Base-by-base conservation (phyloP, 2,113 vertebrate genomes). In the Aplodontia rufa region DNA sequence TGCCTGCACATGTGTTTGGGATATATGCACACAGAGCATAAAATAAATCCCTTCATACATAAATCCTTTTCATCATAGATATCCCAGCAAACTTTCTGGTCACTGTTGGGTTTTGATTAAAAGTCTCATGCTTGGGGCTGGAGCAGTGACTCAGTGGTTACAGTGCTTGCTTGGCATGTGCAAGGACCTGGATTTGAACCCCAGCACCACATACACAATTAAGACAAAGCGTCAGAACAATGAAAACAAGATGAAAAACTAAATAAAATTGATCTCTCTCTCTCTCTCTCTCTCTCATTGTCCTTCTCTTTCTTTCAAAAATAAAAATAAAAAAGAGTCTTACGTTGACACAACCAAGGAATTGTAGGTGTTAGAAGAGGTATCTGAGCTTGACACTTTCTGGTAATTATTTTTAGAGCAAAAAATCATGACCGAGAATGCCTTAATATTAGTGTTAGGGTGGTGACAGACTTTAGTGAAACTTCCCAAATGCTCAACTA, bases 371-470 rank as follows among this genome's bases (percentile, higher is more conserved):
- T 60, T 74, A 14, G n/a, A 26, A 10, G 0, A 47, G 5, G 17
- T 11, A 24, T 16, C 17, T 42, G 19, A 93, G 40, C 24, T 53
- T 40, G 26, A 22, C 4, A 20, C 22, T 74, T 92, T 51, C 19
- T 76, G 42, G 19, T 55, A 17, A 49, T 71, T 55, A 72, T 62
- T 3, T 71, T 78, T 76, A 86, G 42, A 93, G 60, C 24, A 35
- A 90, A 91, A 87, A 75, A 32, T 74, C 53, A 42, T 45, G 28
- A 71, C 11, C 72, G 45, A 96, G 51, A 16, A 83, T 89, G 37
- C 45, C 94, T 93, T 72, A 84, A 80, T 76, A 83, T 87, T 83
- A 76, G n/a, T n/a, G n/a, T n/a, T 49, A n/a, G 17, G 58, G 49
- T 93, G 42, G 13, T 66, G 91, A 49, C 30, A 89, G 45, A 90